Evolutionary conservation across 1,140 invertebrate genomes (phyloP), one percentile per base, ranked within the genome.

Genomic region (Aphis gossypii): DNA sequence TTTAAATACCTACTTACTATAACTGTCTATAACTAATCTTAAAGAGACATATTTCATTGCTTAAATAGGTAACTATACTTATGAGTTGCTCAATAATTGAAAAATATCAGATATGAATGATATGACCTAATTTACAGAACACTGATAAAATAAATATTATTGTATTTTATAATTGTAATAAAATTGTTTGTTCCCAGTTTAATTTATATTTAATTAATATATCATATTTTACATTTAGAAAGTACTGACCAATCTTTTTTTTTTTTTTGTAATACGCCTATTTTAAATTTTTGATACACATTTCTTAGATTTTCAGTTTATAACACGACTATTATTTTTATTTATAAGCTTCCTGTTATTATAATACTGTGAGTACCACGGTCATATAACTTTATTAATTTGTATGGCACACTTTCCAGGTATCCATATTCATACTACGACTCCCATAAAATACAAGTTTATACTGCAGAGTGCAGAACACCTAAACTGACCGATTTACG

Each of bases 191-290:
- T 30, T 84, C 83, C 41, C 83, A 84, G 83, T 23, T 84, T 84
- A 84, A 41, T 84, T 84, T 84, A 84, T 41, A 76, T 76, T 76
- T 76, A 76, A 76, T 76, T 84, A 44, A 41, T 44, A 84, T 23
- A 11, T 44, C 60, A 84, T 84, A 23, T 84, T 44, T 25, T 44
- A 30, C 21, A 84, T 76, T 76, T 76, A 76, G 60, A 76, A 76
- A 84, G 83, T 84, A 84, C 35, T 83, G 21, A n/a, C 76, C 35
- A 83, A 38, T 83, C 35, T 14, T 83, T 38, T 38, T 82, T 6
- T 20, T 60, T 82, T 6, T 20, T 60, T 25, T 60, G 14, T 51
- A 51, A 51, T 51, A 76, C n/a, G 6, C 30, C 30, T 68, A 0
- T 7, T 38, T 83, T 83, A 38, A 5, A 38, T 38, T 23, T 35